Evolutionary conservation across 2,797 vertebrate genomes (phyloP).

Genomic region (Cichlasoma orientale): DNA sequence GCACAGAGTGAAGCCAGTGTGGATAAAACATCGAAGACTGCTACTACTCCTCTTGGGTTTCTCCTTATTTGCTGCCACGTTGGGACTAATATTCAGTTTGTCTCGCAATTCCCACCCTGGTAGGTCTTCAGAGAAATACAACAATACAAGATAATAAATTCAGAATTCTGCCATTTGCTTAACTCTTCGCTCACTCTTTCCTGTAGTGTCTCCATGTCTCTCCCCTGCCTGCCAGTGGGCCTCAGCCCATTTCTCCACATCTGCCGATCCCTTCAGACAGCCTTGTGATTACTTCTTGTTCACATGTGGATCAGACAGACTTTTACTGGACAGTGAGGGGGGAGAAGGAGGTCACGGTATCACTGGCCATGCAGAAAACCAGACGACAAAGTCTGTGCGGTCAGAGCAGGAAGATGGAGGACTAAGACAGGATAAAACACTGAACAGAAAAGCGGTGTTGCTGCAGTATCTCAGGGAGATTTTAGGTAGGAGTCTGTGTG

Average conservation of each 20-base stretch:
- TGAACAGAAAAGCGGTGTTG: constrained; percentile 80
- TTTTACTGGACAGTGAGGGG: constrained; percentile 20
- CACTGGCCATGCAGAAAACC: constrained; percentile 38
- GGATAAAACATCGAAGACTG: constrained; percentile 39
- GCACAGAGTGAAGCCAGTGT: constrained; percentile 35
- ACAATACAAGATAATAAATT: not conserved
- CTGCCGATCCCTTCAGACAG: constrained; percentile 79
- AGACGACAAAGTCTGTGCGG: not conserved
- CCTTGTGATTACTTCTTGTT: constrained; percentile 91
- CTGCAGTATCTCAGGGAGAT: constrained; percentile 82
- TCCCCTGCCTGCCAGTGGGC: constrained; percentile 74
- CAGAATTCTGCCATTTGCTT: not conserved
- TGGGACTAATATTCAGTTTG: constrained; percentile 62
- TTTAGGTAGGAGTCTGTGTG: constrained; percentile 79
- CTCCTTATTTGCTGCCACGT: constrained; percentile 47
- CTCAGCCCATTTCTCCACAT: constrained; percentile 73
- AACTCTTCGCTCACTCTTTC: constrained; percentile 15
- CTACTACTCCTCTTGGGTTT: constrained; percentile 56
- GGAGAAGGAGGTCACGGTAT: constrained; percentile 57
- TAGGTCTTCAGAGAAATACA: constrained; percentile 22
- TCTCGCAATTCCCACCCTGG: constrained; percentile 36
- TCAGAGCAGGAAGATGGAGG: constrained; percentile 19
- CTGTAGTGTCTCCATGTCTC: constrained; percentile 76
- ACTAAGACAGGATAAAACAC: constrained; percentile 56
- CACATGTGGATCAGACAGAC: constrained; percentile 76